Evolutionary conservation across 1,140 invertebrate genomes (phyloP), one percentile per base, ranked within the genome.

Genomic region (Steinernema feltiae): DNA sequence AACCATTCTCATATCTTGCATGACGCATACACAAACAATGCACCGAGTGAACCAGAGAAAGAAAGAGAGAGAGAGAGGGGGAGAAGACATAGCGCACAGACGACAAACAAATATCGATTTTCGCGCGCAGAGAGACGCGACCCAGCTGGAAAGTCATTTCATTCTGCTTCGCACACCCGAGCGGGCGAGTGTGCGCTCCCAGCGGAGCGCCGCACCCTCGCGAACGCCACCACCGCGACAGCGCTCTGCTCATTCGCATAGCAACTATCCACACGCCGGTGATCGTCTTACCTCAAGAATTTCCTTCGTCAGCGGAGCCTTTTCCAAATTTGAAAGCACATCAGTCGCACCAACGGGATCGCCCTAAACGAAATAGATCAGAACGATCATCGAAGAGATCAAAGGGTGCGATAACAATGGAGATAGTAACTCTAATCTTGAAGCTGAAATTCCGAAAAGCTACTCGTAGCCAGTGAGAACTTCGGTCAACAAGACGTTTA

Each of bases 211-310:
- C 7, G 12, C 21, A 41, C 12, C 7, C 46, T 71, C 12, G 70
- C 70, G 2, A 30, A 7, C 15, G 29, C 29, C 29, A 27, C 46
- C 3, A 21, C 2, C 7, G 29, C 7, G 32, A 53, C 70, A n/a
- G 32, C 70, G 32, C 15, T 29, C 3, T 21, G 70, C 70, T 30
- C 70, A 30, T 53, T 53, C 70, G 24, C 29, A 29, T n/a, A 41
- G 29, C 29, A 15, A 41, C 32, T 53, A 7, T 32, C 24, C 70
- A 21, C 30, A 32, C 70, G 32, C 3, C 29, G 32, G 12, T 18
- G 35, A 41, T 27, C 15, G 70, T 30, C 78, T 79, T 71, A 79
- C 78, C 78, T 79, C 78, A 30, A 79, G 48, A 75, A 79, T 77
- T 53, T 79, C 78, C 69, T 73, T 72, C 31, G 17, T 79, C 18